phyloP scores from a whole-genome alignment of 1,140 invertebrate species.

The Ceratina australensis region DNA sequence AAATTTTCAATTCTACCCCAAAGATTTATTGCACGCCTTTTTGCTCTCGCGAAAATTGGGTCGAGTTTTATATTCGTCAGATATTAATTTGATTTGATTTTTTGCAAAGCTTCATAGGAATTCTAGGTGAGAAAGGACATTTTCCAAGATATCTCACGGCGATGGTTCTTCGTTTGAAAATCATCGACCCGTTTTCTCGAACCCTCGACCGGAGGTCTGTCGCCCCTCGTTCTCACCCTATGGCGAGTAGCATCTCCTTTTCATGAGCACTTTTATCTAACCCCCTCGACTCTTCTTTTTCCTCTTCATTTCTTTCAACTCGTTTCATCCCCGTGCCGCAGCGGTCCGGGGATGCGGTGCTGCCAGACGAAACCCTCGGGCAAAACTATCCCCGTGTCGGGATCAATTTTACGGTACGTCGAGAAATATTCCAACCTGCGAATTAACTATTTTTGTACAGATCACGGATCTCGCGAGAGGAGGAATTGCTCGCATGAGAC shows the following conservation, averaged over 20 bases:
- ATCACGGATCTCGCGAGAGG: no score
- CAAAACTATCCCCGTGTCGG: neutral
- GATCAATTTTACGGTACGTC: neutral
- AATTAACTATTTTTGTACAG: slow-evolving; percentile 6
- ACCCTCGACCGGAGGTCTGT: slow-evolving; percentile 8
- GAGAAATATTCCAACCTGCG: neutral
- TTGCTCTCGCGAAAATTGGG: no score
- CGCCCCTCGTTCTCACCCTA: neutral
- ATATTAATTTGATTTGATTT: no score
- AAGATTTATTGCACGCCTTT: no score
- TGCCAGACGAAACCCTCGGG: slow-evolving; percentile 7
- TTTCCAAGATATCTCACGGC: neutral
- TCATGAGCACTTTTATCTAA: slow-evolving; percentile 57
- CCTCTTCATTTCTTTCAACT: slow-evolving; percentile 51
- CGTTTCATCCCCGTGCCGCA: slow-evolving; percentile 39
- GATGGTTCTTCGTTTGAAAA: neutral
- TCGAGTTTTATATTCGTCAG: no score
- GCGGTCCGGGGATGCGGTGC: slow-evolving; percentile 20
- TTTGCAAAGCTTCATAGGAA: no score
- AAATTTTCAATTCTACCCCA: no score
- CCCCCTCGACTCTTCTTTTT: slow-evolving; percentile 27
- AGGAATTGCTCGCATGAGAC: no score
- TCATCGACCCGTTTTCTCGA: slow-evolving; percentile 37
- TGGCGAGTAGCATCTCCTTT: slow-evolving; percentile 43
- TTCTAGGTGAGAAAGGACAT: no score